Percentiles rank a stretch among this genome's conserved stretches.
Evolutionary conservation across 2,888 invertebrate species (phyloP).

Genomic region (Drosophila gaucha): DNA sequence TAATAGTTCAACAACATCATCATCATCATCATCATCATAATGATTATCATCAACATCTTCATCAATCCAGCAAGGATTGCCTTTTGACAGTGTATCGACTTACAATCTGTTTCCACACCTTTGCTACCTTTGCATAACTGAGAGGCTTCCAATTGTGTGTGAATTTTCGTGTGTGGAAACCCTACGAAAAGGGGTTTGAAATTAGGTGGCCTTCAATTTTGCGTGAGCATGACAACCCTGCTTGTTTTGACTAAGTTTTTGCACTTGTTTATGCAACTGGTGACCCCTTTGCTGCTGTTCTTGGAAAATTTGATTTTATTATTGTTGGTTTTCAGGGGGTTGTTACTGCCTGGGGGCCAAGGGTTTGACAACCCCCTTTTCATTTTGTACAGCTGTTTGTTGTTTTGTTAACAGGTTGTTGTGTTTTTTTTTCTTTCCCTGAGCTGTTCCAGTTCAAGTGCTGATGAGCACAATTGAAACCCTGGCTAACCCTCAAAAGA

Average conservation of each 20-base stretch:
- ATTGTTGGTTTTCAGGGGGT: too few species aligned
- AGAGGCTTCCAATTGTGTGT: constrained; percentile 10
- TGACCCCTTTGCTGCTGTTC: constrained; percentile 55
- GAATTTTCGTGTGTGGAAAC: constrained; percentile 28
- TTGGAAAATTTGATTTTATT: constrained; percentile 72
- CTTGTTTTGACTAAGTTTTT: background rate
- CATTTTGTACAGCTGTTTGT: background rate
- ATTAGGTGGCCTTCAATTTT: constrained; percentile 58
- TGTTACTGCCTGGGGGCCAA: constrained; percentile 8
- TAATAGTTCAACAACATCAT: too few species aligned
- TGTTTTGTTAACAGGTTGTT: constrained; percentile 59
- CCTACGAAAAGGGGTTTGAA: constrained; percentile 28
- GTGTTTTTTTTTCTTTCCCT: constrained; percentile 5
- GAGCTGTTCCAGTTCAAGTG: constrained; percentile 19
- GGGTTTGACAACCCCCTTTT: background rate
- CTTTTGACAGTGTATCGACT: constrained; percentile 14
- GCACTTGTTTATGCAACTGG: constrained; percentile 68
- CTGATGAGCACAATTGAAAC: constrained; percentile 32
- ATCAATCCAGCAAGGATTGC: background rate
- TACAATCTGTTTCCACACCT: constrained; percentile 3
- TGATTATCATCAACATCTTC: background rate
- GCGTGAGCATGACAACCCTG: constrained; percentile 5
- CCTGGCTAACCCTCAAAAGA: constrained; percentile 4
- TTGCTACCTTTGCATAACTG: background rate
- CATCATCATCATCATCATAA: background rate